Evolutionary conservation across 2,113 vertebrate genomes (phyloP), one percentile per base, ranked within the genome.

Genomic region (Monopterus albus): DNA sequence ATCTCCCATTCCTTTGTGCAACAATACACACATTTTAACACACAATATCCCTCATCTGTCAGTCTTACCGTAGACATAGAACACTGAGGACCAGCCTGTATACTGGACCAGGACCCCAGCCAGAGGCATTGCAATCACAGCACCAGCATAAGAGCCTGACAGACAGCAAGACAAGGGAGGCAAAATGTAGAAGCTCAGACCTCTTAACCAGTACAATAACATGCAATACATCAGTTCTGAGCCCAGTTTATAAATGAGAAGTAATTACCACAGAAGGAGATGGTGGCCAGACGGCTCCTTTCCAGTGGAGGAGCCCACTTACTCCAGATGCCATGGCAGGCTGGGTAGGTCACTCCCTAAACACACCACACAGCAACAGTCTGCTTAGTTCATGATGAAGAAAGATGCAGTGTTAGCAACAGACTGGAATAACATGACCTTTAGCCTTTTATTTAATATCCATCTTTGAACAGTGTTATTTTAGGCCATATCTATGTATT

Each of bases 301-400:
- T 99, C 98, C 75, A 99, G 81, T 14, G 98, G 98, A 23, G 98
- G 98, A 18, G 98, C 97, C 98, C 98, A 99, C 78, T 99, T 99
- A 91, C 97, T 98, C 98, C 98, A 99, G 81, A 99, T 99, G 0
- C 98, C 98, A 0, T 99, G 98, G 66, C 98, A 99, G 50, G 98
- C 98, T 64, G 98, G 98, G 79, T 99, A 99, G 73, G 97, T 99
- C 82, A 99, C 98, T 5, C 98, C 98, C 98, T 99, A 84, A 69
- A 82, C 29, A 83, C 46, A 85, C 3, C 42, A 72, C 59, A 69
- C 26, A 66, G 3, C 13, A 56, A 45, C 29, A 26, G 5, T 28
- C 31, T 36, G 42, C 36, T 62, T 20, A 36, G 6, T 15, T 42
- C 17, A 51, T 6, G 18, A 2, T 14, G 11, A 40, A 20, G n/a